Evolutionary conservation across 2,797 vertebrate genomes (phyloP).

Genomic region (Lepidocolaptes lacrymiger): DNA sequence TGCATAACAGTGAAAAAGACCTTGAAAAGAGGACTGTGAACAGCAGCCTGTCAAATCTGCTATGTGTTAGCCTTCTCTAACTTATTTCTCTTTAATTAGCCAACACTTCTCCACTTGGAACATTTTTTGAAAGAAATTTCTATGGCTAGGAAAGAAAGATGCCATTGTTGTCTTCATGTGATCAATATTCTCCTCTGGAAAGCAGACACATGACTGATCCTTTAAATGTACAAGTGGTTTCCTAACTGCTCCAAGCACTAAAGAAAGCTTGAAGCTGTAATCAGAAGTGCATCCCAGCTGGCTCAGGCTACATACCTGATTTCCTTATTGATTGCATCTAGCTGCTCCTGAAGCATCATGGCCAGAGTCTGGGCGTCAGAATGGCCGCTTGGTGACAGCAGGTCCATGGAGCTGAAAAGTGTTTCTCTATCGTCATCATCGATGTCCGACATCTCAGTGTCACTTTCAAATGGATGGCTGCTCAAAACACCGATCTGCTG

Average conservation of each 20-base stretch:
- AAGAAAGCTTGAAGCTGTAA: not conserved
- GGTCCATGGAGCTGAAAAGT: conserved; percentile 97
- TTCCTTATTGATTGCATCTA: conserved; percentile 99
- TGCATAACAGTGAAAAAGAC: not conserved
- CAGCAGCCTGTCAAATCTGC: not conserved
- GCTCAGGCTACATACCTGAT: conserved; percentile 83
- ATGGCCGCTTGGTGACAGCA: conserved; percentile 94
- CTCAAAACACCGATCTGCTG: conserved; percentile 91
- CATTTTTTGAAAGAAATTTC: not conserved
- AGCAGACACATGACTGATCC: not conserved
- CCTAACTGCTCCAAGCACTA: not conserved
- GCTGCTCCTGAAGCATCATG: conserved; percentile 99
- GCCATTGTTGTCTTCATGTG: not conserved
- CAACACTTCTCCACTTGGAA: not conserved
- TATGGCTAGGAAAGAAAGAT: not conserved
- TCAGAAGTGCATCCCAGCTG: not conserved
- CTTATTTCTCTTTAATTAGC: not conserved
- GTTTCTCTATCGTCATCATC: conserved; percentile 97
- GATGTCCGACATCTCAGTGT: conserved; percentile 98
- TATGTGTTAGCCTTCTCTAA: not conserved
- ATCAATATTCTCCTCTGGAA: not conserved
- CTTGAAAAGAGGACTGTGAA: not conserved
- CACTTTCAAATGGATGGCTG: conserved; percentile 94
- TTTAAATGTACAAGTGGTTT: not conserved
- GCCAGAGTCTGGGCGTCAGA: conserved; percentile 97